These are phyloP conservation scores for Oxygymnocypris stewartii DNA, from an alignment of 2,113 vertebrate genomes.

Conservation along the genomic window DNA sequence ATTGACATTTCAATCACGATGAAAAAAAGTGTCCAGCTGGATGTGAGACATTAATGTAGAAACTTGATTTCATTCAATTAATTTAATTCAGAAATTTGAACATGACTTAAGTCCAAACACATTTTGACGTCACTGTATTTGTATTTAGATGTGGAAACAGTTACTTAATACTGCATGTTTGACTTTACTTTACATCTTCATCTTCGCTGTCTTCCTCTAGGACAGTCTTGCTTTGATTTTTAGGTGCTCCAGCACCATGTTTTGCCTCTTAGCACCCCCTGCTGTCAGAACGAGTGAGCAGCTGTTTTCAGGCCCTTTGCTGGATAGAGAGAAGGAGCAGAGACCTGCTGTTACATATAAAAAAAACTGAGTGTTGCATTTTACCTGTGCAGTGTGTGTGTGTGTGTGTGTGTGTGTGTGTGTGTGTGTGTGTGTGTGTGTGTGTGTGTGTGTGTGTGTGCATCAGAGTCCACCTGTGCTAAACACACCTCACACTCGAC, in stretches of 20 bases:
- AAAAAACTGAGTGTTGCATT: background rate
- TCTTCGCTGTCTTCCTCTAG: background rate
- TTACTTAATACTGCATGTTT: background rate
- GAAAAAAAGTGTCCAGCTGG: background rate
- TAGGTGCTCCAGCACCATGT: background rate
- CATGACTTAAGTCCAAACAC: background rate
- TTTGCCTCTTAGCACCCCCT: constrained; percentile 53
- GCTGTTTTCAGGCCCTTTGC: background rate
- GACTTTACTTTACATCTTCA: background rate
- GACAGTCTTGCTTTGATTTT: background rate
- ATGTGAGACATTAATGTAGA: background rate
- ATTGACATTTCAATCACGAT: background rate
- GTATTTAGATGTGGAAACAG: background rate
- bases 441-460: constrained; percentile 15
- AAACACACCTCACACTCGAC: constrained; percentile 5
- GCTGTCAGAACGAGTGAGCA: constrained; percentile 45
- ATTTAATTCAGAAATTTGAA: background rate
- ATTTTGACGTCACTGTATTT: background rate
- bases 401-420: background rate
- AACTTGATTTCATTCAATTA: background rate
- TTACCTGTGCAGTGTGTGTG: background rate
- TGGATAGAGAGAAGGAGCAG: background rate
- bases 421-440: background rate
- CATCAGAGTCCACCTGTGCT: background rate
- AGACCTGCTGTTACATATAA: background rate